Conservation (phyloP, 1,140 invertebrate genomes). For the Pseudomyrmex concolor region DNA sequence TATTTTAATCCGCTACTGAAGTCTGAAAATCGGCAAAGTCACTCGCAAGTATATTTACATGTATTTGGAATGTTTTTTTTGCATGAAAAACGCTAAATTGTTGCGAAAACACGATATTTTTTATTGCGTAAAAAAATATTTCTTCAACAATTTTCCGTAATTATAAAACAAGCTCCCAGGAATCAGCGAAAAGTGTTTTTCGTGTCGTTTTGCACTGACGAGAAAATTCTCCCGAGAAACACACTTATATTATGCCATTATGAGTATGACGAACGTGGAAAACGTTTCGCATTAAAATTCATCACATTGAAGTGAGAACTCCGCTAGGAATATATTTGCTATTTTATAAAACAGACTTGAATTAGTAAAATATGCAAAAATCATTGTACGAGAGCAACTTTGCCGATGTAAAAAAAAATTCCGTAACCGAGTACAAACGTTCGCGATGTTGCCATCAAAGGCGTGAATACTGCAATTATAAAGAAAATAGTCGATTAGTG, state of each 20-base stretch:
- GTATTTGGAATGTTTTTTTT: not conserved
- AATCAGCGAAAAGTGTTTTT: not conserved
- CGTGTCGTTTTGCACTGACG: conserved; percentile 16
- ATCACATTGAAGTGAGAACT: not conserved
- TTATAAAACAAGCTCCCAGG: conserved; percentile 12
- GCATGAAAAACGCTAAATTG: not conserved
- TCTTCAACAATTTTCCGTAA: conserved; percentile 14
- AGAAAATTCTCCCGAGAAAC: conserved; percentile 1
- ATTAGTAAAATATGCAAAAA: conserved; percentile 28
- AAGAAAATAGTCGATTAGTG: conserved; percentile 81
- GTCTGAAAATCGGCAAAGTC: conserved; percentile 33
- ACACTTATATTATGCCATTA: conserved; percentile 22
- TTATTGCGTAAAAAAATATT: not conserved
- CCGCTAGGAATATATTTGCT: conserved; percentile 30
- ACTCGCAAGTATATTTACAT: not conserved
- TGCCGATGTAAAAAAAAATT: conserved; percentile 30
- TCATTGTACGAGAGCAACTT: conserved; percentile 20
- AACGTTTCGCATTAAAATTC: conserved; percentile 43
- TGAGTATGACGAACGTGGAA: conserved; percentile 29
- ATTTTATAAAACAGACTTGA: conserved; percentile 32
- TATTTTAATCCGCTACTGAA: conserved; percentile 34
- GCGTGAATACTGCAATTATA: conserved; percentile 79
- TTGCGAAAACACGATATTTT: not conserved
- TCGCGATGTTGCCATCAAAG: conserved; percentile 42
- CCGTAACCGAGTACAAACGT: conserved; percentile 20